These are phyloP conservation scores for Xerus rutilus DNA, from an alignment of 2,797 vertebrate species.

Conservation along the genomic window DNA sequence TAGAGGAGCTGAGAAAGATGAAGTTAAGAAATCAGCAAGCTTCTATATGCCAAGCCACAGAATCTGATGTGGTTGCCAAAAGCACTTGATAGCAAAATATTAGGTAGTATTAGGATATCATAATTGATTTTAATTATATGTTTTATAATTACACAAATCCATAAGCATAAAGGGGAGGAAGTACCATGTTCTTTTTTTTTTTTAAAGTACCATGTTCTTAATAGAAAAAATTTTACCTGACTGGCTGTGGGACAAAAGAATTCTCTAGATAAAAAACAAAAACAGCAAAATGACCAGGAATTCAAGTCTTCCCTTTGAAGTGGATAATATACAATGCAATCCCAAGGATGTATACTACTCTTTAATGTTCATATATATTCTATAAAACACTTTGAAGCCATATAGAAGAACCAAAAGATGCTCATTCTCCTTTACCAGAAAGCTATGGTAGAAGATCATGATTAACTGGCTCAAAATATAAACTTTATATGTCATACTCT, in stretches of 20 bases:
- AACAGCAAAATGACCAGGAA: not conserved
- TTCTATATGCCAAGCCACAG: slow-evolving; percentile 24
- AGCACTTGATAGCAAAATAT: slow-evolving; percentile 58
- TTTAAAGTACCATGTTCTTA: slow-evolving; percentile 24
- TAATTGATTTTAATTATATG: slow-evolving; percentile 73
- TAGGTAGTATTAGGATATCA: slow-evolving; percentile 40
- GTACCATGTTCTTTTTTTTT: not conserved
- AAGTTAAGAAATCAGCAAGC: slow-evolving; percentile 41
- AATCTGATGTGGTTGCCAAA: slow-evolving; percentile 66
- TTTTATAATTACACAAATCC: slow-evolving; percentile 67
- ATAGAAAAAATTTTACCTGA: slow-evolving; percentile 11
- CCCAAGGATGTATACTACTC: not conserved
- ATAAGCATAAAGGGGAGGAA: slow-evolving; percentile 65
- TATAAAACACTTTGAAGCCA: not conserved
- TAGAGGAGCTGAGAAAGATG: not conserved
- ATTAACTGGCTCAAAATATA: not conserved
- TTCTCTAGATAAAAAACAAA: not conserved
- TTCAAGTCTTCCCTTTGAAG: slow-evolving; percentile 55
- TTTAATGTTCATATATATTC: slow-evolving; percentile 17
- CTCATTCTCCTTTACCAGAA: not conserved
- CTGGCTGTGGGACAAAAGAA: slow-evolving; percentile 62
- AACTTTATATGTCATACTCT: not conserved
- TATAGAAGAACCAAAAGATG: not conserved
- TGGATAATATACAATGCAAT: slow-evolving; percentile 14
- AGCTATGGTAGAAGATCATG: not conserved